A percentile compares a stretch with the other conserved stretches of the same genome.
phyloP scores from a whole-genome alignment of 2,797 vertebrate species.

The Scyliorhinus canicula region DNA sequence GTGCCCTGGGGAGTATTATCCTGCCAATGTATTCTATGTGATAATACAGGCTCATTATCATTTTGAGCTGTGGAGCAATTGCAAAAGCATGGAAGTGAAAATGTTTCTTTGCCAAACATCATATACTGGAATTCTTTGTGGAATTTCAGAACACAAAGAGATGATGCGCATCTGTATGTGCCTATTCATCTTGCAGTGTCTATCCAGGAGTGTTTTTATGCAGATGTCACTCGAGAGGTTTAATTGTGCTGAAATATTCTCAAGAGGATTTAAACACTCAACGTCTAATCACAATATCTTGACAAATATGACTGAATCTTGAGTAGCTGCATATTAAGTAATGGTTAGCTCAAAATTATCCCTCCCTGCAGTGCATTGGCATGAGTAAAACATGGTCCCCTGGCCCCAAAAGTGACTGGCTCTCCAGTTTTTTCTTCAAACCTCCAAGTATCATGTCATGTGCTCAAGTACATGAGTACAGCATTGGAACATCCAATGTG shows the following conservation, averaged over 20 bases:
- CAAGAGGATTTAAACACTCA: not conserved
- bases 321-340: not conserved
- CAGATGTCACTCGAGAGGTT: not conserved
- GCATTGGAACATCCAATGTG: not conserved
- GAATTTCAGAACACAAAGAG: not conserved
- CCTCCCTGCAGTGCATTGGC: not conserved
- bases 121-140: not conserved
- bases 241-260: not conserved
- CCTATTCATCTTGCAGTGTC: not conserved
- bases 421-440: not conserved
- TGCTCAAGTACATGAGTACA: not conserved
- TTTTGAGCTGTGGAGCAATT: not conserved
- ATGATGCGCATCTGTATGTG: not conserved
- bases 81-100: not conserved
- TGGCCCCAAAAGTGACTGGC: not conserved
- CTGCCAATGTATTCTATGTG: not conserved
- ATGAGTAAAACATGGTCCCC: not conserved
- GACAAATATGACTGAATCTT: not conserved
- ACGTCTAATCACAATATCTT: constrained; percentile 15
- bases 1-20: not conserved
- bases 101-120: not conserved
- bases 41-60: not conserved
- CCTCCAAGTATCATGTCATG: not conserved
- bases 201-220: not conserved
- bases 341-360: constrained; percentile 1